Evolutionary conservation across 2,888 invertebrate genomes (phyloP), one percentile per base, ranked within the genome.

Genomic region (Chaitophorus viminalis): DNA sequence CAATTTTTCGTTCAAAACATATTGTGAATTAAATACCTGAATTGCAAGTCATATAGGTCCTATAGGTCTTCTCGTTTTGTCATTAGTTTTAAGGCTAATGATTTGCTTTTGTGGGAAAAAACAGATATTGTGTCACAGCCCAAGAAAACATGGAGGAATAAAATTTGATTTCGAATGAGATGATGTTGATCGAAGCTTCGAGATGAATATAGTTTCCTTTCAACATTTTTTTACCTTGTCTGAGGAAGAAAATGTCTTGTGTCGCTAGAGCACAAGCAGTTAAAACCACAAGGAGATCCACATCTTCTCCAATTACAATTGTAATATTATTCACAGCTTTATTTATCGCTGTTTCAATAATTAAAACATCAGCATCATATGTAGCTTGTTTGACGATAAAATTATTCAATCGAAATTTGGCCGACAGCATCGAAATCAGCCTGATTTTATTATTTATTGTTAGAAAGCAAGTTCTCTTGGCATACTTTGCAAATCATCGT

Each of bases 271-370:
- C n/a, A 25, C 46, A 18, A 79, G 31, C 72, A 52, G 65, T 52
- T 52, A 68, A 60, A 36, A 91, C 89, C n/a, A 90, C 90, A n/a
- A 91, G 88, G 21, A 90, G 76, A 89, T 90, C 90, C 18, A 90
- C 89, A 72, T 90, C 90, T 87, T 90, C 89, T 14, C 90, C 89
- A 68, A 90, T 89, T 39, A 90, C 74, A 36, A 89, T 89, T 25
- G 46, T 39, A 5, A 52, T 29, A 36, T 72, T 78, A 46, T 54
- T 70, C 77, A 83, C 82, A 46, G 79, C 84, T 18, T 85, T 54
- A 39, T 75, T 39, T 46, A 75, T 75, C 39, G 88, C 89, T 31
- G 89, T 89, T 77, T 88, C 31, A 11, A 90, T 89, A 72, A 90
- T 90, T 21, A 89, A 70, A 14, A 82, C 65, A 70, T 90, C 90